These are phyloP conservation scores for Pachydiplax longipennis DNA, from an alignment of 2,888 invertebrate genomes.

Conservation along the genomic window DNA sequence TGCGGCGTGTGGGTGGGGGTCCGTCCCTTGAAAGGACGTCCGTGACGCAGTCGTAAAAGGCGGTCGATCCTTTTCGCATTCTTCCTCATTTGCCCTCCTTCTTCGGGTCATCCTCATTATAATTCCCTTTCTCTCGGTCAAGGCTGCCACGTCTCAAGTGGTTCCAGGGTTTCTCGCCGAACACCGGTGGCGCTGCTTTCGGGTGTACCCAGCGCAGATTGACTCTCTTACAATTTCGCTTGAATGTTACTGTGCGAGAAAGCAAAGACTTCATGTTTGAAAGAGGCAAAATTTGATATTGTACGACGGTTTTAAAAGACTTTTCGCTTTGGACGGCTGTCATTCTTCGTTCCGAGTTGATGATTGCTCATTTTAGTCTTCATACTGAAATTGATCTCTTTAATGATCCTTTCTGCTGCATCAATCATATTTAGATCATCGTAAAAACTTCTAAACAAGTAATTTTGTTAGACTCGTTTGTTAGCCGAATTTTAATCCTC, in stretches of 20 bases:
- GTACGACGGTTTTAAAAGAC: too few relatives aligned
- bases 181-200: not conserved
- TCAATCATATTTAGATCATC: too few relatives aligned
- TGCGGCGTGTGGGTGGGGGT: not conserved
- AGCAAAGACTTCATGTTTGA: too few relatives aligned
- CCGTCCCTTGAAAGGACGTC: not conserved
- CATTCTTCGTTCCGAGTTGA: too few relatives aligned
- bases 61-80: not conserved
- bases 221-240: not conserved
- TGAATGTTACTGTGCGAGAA: not conserved
- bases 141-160: not conserved
- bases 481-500: too few relatives aligned
- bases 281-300: too few relatives aligned
- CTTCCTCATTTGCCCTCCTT: slow-evolving; percentile 13
- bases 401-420: too few relatives aligned
- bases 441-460: too few relatives aligned
- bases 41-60: not conserved
- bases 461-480: too few relatives aligned
- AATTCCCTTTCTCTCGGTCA: slow-evolving; percentile 14
- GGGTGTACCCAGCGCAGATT: not conserved
- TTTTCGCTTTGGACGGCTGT: too few relatives aligned
- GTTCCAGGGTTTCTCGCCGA: not conserved
- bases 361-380: too few relatives aligned
- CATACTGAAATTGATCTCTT: too few relatives aligned
- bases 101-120: not conserved